Evolutionary conservation across 2,888 invertebrate species (phyloP), one percentile per base, ranked within the genome.

Genomic region (Platycheirus albimanus): DNA sequence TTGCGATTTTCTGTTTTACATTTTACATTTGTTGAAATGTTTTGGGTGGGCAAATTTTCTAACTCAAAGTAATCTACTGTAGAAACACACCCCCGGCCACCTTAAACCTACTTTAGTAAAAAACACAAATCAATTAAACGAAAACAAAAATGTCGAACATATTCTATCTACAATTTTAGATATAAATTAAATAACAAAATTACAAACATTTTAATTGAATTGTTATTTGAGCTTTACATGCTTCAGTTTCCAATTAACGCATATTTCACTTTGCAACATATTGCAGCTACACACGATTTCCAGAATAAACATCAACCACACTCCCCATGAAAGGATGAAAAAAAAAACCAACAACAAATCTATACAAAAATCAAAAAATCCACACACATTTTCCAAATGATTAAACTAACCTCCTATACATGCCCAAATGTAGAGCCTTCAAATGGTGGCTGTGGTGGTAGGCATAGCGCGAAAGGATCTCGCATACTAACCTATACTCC

Each of bases 331-430:
- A 58, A 58, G 5, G 13, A 0, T 11, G 2, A 24, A 49, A 28
- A 30, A 15, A 15, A 51, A 52, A 52, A 30, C 17, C 5, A 33
- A 52, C n/a, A n/a, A 11, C 24, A 7, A 24, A 7, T 2, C 13
- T n/a, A 3, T 8, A 13, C 10, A 15, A 28, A 28, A 20, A n/a
- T 3, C 4, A 17, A 43, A 45, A 17, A 45, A 19, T 24, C 24
- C 20, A 45, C n/a, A 11, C n/a, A 45, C 28, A 61, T 61, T 61
- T 61, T 61, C 61, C n/a, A 45, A 61, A 61, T 61, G 43, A 61
- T 45, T 61, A 45, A 61, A 28, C 61, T 17, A 61, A 43, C 61
- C 30, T 61, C 17, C 15, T 8, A n/a, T 38, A n/a, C n/a, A 41
- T 13, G n/a, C 8, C 54, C 54, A 56, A 20, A 36, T 19, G 17